Evolutionary conservation across 2,113 vertebrate species (phyloP), one percentile per base, ranked within the genome.

Genomic region (Glareola pratincola): DNA sequence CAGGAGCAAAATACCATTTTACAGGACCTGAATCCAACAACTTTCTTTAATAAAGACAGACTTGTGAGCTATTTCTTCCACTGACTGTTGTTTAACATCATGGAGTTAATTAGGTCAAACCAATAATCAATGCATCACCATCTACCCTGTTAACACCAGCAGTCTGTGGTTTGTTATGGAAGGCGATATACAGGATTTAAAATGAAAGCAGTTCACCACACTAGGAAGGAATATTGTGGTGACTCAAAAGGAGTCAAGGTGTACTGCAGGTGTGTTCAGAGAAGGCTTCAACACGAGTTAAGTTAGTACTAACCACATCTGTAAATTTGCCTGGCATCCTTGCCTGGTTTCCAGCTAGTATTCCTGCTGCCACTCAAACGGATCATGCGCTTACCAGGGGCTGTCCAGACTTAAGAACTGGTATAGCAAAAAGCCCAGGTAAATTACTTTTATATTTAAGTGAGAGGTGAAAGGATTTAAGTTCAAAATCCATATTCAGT

Each of bases 71-170:
- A 64, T 76, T 95, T 85, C 67, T 72, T 57, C 54, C 37, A 67
- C n/a, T 69, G 75, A 47, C n/a, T 72, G 32, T 62, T 89, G 51
- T 77, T 87, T 92, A 96, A 71, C 81, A 82, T 59, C 43, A 37
- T 4, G 30, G 47, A 91, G 66, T 94, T 95, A 96, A 97, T 96
- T 92, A 96, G 94, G 88, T 66, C 86, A 94, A 95, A 76, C 75
- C 80, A 94, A 96, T 92, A 94, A 93, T 95, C 94, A 90, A 91
- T 96, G 30, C 16, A 63, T 60, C 63, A 67, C 37, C 34, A 90
- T 68, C 43, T 15, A 86, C 48, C 43, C 39, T 26, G 30, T 60
- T 94, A 91, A 85, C 67, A 94, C n/a, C 60, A 85, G 27, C 5
- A 14, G 37, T 32, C 62, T 85, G 73, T 41, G 86, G 80, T 91